phyloP scores from a whole-genome alignment of 30 jellyfish, hydroid and myxozoan genomes.

The Pelagia noctiluca region DNA sequence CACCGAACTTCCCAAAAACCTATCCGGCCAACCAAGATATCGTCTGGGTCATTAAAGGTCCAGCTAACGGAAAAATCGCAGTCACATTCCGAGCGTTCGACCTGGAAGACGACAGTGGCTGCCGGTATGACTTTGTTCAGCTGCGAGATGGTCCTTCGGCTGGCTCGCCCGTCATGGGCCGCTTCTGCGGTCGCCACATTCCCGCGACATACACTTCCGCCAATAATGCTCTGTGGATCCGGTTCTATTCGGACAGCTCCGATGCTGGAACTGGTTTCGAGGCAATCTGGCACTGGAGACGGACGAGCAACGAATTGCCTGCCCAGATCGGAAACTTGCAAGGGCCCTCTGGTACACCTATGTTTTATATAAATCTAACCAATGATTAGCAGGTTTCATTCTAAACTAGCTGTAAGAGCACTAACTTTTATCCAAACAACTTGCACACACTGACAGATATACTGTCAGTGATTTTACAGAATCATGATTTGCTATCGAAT shows the following conservation, averaged over 20 bases:
- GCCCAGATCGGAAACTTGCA: constrained; percentile 33
- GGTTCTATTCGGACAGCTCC: constrained; percentile 60
- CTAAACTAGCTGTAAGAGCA: not conserved
- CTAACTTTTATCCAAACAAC: not conserved
- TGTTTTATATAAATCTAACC: not conserved
- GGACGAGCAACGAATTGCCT: constrained; percentile 34
- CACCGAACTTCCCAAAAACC: constrained; percentile 69
- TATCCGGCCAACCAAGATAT: constrained; percentile 52
- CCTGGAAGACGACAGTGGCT: constrained; percentile 72
- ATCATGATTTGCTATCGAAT: too few relatives aligned
- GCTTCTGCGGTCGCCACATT: constrained; percentile 74
- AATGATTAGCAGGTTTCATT: not conserved
- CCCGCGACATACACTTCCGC: constrained; percentile 70
- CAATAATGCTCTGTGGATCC: constrained; percentile 67
- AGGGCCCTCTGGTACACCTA: constrained; percentile 40
- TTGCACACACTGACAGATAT: too few relatives aligned
- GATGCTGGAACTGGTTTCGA: constrained; percentile 63
- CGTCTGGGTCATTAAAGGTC: constrained; percentile 75
- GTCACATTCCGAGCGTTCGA: constrained; percentile 42
- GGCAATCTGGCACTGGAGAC: constrained; percentile 70
- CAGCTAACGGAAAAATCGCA: constrained; percentile 56
- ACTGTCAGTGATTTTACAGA: too few relatives aligned
- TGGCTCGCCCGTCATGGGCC: constrained; percentile 55
- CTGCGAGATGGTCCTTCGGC: constrained; percentile 69
- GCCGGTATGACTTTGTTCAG: constrained; percentile 72